phyloP scores from a whole-genome alignment of 1,140 invertebrate genomes.

The Ostrea edulis region DNA sequence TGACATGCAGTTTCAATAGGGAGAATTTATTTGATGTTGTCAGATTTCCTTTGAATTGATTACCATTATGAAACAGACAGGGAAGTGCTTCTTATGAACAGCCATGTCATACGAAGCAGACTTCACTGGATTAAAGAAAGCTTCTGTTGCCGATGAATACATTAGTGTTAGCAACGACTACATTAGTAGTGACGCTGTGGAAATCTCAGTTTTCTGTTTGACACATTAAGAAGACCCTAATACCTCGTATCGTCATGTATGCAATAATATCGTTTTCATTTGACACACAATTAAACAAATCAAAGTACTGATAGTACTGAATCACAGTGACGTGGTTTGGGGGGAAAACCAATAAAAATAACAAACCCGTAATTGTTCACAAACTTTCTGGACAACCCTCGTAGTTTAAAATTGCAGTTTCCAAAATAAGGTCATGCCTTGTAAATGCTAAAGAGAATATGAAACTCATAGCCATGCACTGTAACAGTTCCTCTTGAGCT shows the following conservation, averaged over 20 bases:
- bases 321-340: no score
- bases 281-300: background rate
- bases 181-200: background rate
- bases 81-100: background rate
- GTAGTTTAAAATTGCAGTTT: no score
- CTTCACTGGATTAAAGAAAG: background rate
- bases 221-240: background rate
- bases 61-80: background rate
- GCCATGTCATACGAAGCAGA: background rate
- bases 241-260: background rate
- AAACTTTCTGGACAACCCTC: no score
- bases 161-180: background rate
- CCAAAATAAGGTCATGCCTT: no score
- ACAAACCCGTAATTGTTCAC: no score
- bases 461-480: no score
- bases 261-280: background rate
- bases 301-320: no score
- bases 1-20: constrained; percentile 13
- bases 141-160: background rate
- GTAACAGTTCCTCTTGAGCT: no score
- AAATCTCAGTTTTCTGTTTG: background rate
- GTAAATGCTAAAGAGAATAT: no score
- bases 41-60: constrained; percentile 10
- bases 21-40: background rate
- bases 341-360: no score